These are phyloP conservation scores for Apodemus sylvaticus DNA, from an alignment of 2,113 vertebrate genomes.

Conservation along the genomic window DNA sequence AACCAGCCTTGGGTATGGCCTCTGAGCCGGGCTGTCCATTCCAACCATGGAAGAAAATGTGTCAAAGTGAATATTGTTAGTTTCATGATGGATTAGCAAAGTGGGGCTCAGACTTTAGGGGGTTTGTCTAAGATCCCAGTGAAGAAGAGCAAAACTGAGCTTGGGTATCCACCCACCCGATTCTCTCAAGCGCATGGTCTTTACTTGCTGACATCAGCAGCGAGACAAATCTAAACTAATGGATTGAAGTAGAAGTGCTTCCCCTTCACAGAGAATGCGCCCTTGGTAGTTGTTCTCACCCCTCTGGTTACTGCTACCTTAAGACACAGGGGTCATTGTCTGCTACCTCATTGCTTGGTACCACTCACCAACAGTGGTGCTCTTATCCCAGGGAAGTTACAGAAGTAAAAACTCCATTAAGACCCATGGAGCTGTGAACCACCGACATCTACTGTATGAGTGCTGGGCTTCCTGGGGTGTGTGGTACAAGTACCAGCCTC, in stretches of 20 bases:
- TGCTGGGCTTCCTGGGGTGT: conserved; percentile 97
- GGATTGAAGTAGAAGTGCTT: not conserved
- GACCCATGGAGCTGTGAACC: conserved; percentile 94
- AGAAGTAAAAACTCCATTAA: conserved; percentile 95
- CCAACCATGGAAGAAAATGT: not conserved
- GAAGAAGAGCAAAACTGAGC: not conserved
- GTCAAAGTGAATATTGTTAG: not conserved
- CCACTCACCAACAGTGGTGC: conserved; percentile 47
- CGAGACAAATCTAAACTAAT: not conserved
- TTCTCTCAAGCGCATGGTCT: not conserved
- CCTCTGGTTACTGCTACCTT: not conserved
- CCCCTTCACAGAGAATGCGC: not conserved
- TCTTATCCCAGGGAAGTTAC: conserved; percentile 91
- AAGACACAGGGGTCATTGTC: not conserved
- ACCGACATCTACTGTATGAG: conserved; percentile 94
- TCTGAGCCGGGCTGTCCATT: not conserved
- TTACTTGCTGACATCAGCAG: not conserved
- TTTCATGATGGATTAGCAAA: not conserved
- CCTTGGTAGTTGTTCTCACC: rapidly evolving
- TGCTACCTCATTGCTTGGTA: not conserved
- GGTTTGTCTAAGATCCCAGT: not conserved
- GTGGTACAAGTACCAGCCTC: conserved; percentile 98
- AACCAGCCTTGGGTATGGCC: not conserved
- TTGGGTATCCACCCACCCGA: not conserved
- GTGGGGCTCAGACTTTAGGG: not conserved